Evolutionary conservation across 2,888 invertebrate genomes (phyloP).

Genomic region (Limnephilus rhombicus): DNA sequence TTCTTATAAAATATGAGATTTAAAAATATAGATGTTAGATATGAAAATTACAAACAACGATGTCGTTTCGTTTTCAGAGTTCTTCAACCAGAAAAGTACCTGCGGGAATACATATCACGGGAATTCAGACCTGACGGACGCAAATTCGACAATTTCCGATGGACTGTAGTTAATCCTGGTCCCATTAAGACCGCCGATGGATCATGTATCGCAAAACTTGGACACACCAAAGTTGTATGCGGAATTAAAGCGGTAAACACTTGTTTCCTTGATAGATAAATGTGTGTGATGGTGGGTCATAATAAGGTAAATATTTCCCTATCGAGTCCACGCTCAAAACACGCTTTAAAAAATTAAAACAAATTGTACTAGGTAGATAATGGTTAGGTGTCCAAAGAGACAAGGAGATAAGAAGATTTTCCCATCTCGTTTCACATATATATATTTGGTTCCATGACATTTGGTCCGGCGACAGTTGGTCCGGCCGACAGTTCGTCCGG

Average conservation of each 20-base stretch:
- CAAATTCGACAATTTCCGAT: conserved; percentile 83
- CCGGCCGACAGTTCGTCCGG: no score
- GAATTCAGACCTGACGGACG: conserved; percentile 88
- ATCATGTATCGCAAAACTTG: conserved; percentile 87
- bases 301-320: no score
- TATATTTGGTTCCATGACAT: no score
- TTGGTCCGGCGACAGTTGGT: no score
- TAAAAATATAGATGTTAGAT: neutral
- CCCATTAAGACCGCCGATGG: conserved; percentile 84
- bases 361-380: no score
- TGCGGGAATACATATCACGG: conserved; percentile 84
- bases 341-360: no score
- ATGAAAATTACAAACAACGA: neutral
- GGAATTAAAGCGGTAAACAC: conserved; percentile 88
- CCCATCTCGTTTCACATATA: no score
- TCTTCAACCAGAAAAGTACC: conserved; percentile 87
- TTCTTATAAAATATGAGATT: neutral
- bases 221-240: conserved; percentile 90
- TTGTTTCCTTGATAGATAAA: neutral
- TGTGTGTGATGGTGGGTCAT: no score
- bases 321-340: no score
- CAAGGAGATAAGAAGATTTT: no score
- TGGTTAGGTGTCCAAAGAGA: no score
- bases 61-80: conserved; percentile 75
- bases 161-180: conserved; percentile 80